Evolutionary conservation across 2,797 vertebrate genomes (phyloP), one percentile per base, ranked within the genome.

Genomic region (Sylvia borin): DNA sequence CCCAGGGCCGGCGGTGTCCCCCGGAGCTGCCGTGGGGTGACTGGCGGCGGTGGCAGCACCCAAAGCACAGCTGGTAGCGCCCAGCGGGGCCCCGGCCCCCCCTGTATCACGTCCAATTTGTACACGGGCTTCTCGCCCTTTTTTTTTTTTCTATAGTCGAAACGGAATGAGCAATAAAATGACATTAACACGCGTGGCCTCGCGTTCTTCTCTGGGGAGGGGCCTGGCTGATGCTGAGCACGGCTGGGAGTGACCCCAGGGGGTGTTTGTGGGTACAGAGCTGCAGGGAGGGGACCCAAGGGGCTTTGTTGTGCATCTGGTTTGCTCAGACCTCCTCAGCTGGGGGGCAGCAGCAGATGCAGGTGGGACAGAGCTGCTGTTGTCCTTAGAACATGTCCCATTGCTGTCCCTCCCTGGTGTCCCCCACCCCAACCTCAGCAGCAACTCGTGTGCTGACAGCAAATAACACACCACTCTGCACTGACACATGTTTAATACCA

Each of bases 91-190:
- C 7, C 62, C 32, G 12, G 71, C 75, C 93, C 76, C 53, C 32
- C 34, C 88, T 90, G 85, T 92, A 96, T 96, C 94, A 89, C 90
- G 75, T 94, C 94, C 87, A 4, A 68, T 94, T 95, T 96, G 95
- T 96, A 95, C 95, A 92, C 65, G 93, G 95, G 95, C 93, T 74
- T 34, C 60, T 75, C 3, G 88, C 94, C 95, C 61, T 42, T 42
- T 80, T 81, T 86, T 86, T 83, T 77, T 95, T 95, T 96, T 96
- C 85, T 97, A 96, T 97, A 97, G 92, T 96, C 67, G 14, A 95
- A 94, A 93, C 53, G 65, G 57, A 96, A 96, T 11, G 80, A 97
- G 90, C 95, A 96, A 96, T 95, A 97, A 97, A 96, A 47, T 95
- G 94, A 95, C 92, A 96, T 97, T 96, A 95, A 91, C 71, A 16